These are phyloP conservation scores for Dolichopus griseipennis DNA, from an alignment of 2,888 invertebrate genomes.

Conservation along the genomic window DNA sequence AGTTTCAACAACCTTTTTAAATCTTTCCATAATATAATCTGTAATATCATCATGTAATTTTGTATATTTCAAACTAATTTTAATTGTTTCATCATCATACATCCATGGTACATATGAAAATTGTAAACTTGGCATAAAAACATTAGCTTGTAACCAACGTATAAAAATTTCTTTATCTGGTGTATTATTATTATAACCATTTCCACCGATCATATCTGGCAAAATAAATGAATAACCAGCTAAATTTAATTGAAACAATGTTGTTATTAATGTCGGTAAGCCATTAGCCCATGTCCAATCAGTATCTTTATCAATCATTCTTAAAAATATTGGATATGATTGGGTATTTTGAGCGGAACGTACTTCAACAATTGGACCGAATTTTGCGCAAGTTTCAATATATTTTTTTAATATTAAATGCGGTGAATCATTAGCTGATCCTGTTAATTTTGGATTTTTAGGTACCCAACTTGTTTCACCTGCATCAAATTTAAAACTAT, in stretches of 20 bases:
- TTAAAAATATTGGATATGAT: slow-evolving; percentile 55
- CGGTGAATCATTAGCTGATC: slow-evolving; percentile 43
- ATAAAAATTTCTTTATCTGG: slow-evolving; percentile 55
- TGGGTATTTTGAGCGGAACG: slow-evolving; percentile 58
- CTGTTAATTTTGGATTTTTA: slow-evolving; percentile 49
- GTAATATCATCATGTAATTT: slow-evolving; percentile 56
- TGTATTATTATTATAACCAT: slow-evolving; percentile 48
- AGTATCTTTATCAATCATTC: slow-evolving; percentile 67
- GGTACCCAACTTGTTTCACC: slow-evolving; percentile 61
- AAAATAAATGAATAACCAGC: slow-evolving; percentile 55
- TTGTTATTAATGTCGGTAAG: slow-evolving; percentile 58
- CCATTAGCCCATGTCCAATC: slow-evolving; percentile 58
- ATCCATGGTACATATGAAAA: slow-evolving; percentile 72
- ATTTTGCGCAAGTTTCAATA: slow-evolving; percentile 46
- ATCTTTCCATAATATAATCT: slow-evolving; percentile 53
- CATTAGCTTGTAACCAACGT: slow-evolving; percentile 66
- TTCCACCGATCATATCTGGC: slow-evolving; percentile 68
- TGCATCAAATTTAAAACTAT: slow-evolving; percentile 71
- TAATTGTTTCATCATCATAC: slow-evolving; percentile 52
- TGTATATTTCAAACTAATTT: slow-evolving; percentile 55
- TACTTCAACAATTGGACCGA: slow-evolving; percentile 56
- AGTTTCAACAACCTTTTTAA: slow-evolving; percentile 49
- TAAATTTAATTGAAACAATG: slow-evolving; percentile 42
- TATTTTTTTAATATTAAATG: slow-evolving; percentile 46
- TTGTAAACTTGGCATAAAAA: slow-evolving; percentile 69